Conservation (phyloP, 2,797 vertebrate genomes). For the Schizopygopsis malacanthus region DNA sequence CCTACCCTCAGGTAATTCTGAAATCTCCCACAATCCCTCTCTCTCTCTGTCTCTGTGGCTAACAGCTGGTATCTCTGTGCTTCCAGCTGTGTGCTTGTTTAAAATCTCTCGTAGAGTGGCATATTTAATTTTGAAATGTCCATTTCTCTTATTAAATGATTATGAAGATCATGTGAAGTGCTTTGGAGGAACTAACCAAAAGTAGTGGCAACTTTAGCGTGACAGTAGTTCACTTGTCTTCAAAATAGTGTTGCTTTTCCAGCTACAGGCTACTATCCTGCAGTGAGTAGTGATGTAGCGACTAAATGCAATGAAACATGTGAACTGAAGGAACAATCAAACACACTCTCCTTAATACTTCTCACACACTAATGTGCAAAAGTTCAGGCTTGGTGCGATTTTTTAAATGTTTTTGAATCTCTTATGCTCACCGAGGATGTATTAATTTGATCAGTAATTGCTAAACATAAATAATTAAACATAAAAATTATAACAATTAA, state of each 20-base stretch:
- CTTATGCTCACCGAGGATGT: too few relatives aligned
- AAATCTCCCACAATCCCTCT: constrained; percentile 39
- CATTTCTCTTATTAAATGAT: constrained; percentile 23
- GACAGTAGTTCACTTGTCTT: neutral
- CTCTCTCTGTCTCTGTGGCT: constrained; percentile 4
- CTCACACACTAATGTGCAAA: too few relatives aligned
- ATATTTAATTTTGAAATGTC: constrained; percentile 14
- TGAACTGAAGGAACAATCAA: neutral
- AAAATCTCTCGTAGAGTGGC: constrained; percentile 26
- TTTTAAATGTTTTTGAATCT: too few relatives aligned
- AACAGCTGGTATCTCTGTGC: constrained; percentile 35
- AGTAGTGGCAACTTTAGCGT: neutral
- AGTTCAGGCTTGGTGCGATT: too few relatives aligned
- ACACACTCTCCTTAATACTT: too few relatives aligned
- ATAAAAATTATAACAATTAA: too few relatives aligned
- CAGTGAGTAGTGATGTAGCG: neutral
- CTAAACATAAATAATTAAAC: too few relatives aligned
- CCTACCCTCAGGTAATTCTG: constrained; percentile 16
- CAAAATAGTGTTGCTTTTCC: neutral
- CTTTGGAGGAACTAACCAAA: neutral
- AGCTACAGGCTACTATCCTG: neutral
- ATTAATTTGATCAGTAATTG: too few relatives aligned
- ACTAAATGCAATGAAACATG: neutral
- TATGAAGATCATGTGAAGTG: constrained; percentile 12
- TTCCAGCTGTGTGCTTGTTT: constrained; percentile 30